phyloP scores from a whole-genome alignment of 2,113 vertebrate species.

The Cricetomys ansorgei region DNA sequence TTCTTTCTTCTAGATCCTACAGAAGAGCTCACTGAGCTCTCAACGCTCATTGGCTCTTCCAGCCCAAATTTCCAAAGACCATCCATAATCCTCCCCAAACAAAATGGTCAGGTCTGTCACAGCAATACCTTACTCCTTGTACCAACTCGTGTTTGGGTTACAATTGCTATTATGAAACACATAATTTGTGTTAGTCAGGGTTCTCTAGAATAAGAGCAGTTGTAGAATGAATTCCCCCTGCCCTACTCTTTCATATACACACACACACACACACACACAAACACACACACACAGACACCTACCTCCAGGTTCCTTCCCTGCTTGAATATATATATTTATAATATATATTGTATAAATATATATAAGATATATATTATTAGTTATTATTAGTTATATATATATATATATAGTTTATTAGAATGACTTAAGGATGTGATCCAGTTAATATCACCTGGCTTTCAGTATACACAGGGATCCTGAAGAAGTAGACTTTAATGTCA shows the following conservation, averaged over 20 bases:
- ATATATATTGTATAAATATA: too few relatives aligned
- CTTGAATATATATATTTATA: too few relatives aligned
- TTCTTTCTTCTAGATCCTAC: neutral
- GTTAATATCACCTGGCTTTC: too few relatives aligned
- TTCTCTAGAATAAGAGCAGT: neutral
- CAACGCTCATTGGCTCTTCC: neutral
- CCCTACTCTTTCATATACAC: too few relatives aligned
- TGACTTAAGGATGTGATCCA: too few relatives aligned
- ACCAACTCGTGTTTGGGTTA: neutral
- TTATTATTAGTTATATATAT: too few relatives aligned
- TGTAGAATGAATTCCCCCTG: neutral
- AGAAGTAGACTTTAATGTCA: neutral
- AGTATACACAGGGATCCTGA: neutral
- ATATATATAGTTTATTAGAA: too few relatives aligned
- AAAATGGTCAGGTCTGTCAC: neutral
- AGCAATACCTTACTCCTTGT: neutral
- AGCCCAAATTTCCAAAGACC: neutral
- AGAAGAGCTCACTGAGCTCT: neutral
- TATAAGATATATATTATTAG: too few relatives aligned
- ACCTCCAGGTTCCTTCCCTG: too few relatives aligned
- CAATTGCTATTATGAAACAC: neutral
- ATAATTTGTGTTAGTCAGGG: neutral
- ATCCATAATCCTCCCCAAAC: neutral
- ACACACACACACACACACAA: too few relatives aligned
- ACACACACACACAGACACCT: too few relatives aligned